Conservation (phyloP, 2,888 invertebrate species). For the Sepiola atlantica region DNA sequence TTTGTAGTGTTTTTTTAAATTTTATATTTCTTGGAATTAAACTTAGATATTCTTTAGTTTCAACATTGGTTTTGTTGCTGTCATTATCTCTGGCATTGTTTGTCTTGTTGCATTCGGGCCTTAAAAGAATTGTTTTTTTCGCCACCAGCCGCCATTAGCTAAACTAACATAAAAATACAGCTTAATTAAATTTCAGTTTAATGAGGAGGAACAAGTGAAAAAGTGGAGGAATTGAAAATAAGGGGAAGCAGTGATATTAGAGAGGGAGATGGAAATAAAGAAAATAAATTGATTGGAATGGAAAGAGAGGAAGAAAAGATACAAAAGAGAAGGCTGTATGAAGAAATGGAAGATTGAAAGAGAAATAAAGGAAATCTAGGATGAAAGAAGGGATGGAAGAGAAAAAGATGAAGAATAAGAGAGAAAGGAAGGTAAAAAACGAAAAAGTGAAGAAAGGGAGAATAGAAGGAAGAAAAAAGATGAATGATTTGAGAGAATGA, state of each 20-base stretch:
- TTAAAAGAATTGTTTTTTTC: neutral
- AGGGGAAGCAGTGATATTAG: neutral
- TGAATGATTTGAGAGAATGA: neutral
- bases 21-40: neutral
- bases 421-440: neutral
- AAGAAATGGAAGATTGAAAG: too few relatives aligned
- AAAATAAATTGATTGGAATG: neutral
- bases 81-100: neutral
- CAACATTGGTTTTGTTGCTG: neutral
- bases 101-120: neutral
- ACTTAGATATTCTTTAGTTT: neutral
- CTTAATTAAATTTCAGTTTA: constrained; percentile 20
- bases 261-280: neutral
- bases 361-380: too few relatives aligned
- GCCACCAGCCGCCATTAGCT: neutral
- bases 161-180: neutral
- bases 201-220: neutral
- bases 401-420: neutral
- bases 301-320: neutral
- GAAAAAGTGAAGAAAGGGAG: neutral
- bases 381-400: neutral
- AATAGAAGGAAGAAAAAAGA: neutral
- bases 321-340: too few relatives aligned
- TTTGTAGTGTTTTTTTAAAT: neutral
- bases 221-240: neutral